phyloP scores from a whole-genome alignment of 2,797 vertebrate genomes.

The Pelochelys cantorii region DNA sequence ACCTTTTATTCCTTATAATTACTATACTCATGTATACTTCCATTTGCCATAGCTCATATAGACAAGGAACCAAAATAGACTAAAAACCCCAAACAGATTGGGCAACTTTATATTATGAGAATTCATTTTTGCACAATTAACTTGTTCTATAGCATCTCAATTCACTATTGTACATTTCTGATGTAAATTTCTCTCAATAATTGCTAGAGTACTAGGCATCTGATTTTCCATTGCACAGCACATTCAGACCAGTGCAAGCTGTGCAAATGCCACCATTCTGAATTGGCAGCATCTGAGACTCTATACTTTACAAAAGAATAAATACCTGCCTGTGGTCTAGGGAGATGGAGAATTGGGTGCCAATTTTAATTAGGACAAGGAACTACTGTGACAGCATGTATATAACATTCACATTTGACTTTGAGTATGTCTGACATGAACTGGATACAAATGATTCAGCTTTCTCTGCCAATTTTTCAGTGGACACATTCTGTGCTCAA shows the following conservation, averaged over 20 bases:
- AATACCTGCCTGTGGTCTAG: not conserved
- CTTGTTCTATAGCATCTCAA: not conserved
- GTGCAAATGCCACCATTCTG: not conserved
- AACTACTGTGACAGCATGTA: not conserved
- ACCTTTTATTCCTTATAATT: not conserved
- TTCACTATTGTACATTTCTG: not conserved
- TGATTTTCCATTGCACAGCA: not conserved
- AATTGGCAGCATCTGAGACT: not conserved
- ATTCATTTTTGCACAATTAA: not conserved
- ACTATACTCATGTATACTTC: not conserved
- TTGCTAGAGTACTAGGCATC: not conserved
- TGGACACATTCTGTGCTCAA: not conserved
- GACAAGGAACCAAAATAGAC: not conserved
- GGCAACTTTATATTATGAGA: not conserved
- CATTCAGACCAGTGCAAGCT: accelerated
- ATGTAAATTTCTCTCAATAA: not conserved
- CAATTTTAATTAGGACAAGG: not conserved
- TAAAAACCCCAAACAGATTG: accelerated
- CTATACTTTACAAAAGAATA: not conserved
- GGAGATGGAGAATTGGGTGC: not conserved
- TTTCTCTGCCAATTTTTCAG: not conserved
- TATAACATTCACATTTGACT: not conserved
- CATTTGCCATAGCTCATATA: not conserved
- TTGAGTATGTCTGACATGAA: not conserved
- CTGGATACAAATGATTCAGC: not conserved